A percentile compares a stretch with the other conserved stretches of the same genome.
These are phyloP conservation scores for Tetragnatha montana DNA, from an alignment of 2,888 invertebrate species.

Conservation along the genomic window DNA sequence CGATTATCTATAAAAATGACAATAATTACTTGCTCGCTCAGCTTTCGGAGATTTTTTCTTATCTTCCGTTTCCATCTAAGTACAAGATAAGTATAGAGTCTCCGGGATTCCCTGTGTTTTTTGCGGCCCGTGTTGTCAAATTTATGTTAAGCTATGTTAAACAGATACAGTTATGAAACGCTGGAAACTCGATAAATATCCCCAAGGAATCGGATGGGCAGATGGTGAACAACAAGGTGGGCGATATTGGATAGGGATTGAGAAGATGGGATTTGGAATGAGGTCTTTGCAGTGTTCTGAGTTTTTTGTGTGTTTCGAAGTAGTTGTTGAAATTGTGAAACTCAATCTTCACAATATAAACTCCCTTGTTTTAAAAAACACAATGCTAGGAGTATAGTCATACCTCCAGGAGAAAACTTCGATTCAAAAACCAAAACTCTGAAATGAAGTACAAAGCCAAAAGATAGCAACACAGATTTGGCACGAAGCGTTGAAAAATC, in stretches of 20 bases:
- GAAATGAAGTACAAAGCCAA: no score
- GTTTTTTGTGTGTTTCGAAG: no score
- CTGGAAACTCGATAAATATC: slow-evolving; percentile 29
- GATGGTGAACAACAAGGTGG: slow-evolving; percentile 22
- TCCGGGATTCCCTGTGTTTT: slow-evolving; percentile 25
- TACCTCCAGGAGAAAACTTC: no score
- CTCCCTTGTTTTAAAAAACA: no score
- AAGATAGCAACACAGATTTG: no score
- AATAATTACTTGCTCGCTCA: slow-evolving; percentile 63
- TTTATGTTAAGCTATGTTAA: slow-evolving; percentile 69
- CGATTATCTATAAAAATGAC: slow-evolving; percentile 65
- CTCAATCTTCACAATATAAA: no score
- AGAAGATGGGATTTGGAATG: no score
- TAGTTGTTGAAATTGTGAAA: no score
- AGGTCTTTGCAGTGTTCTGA: no score
- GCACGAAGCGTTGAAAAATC: no score
- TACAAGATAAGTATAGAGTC: slow-evolving; percentile 67
- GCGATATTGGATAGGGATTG: not conserved
- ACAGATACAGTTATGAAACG: slow-evolving; percentile 59
- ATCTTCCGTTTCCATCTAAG: slow-evolving; percentile 41
- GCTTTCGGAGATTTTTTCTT: slow-evolving; percentile 41
- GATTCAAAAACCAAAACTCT: no score
- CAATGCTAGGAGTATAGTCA: no score
- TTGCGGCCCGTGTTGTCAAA: slow-evolving; percentile 30
- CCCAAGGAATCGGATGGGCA: not conserved